Evolutionary conservation across 1,140 invertebrate genomes (phyloP).

Genomic region (Leptopilina boulardi): DNA sequence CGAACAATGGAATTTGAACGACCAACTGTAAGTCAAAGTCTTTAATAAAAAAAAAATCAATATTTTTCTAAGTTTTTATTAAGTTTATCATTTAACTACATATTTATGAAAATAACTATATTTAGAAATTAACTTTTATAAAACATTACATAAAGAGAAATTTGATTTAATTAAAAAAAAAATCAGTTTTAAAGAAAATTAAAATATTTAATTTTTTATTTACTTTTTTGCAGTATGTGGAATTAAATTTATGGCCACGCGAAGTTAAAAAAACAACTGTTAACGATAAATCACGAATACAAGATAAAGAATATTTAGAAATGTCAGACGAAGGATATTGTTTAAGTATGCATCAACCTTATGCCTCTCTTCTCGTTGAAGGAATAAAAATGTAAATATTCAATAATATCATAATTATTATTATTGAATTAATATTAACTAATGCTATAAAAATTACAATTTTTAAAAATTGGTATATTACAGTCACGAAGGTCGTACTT

Average conservation of each 20-base stretch:
- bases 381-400: slow-evolving; percentile 91
- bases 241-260: slow-evolving; percentile 37
- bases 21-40: slow-evolving; percentile 61
- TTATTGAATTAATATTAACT: too few relatives aligned
- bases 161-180: too few relatives aligned
- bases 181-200: too few relatives aligned
- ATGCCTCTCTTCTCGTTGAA: slow-evolving; percentile 91
- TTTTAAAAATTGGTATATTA: too few relatives aligned
- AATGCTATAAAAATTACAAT: too few relatives aligned
- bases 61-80: too few relatives aligned
- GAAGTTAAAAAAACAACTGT: slow-evolving; percentile 39
- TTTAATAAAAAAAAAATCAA: slow-evolving; percentile 3
- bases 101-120: too few relatives aligned
- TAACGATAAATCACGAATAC: slow-evolving; percentile 78
- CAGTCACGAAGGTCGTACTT: slow-evolving; percentile 95
- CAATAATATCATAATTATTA: slow-evolving; percentile 42
- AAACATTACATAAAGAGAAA: too few relatives aligned
- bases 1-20: slow-evolving; percentile 59
- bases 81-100: too few relatives aligned
- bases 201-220: slow-evolving; percentile 32
- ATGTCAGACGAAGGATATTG: slow-evolving; percentile 93
- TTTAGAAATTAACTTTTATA: too few relatives aligned
- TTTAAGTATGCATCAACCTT: slow-evolving; percentile 97
- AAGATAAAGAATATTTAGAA: slow-evolving; percentile 90
- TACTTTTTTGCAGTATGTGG: slow-evolving; percentile 52